Conservation (phyloP, 2,797 vertebrate genomes). For the Phoxinus dragarum region DNA sequence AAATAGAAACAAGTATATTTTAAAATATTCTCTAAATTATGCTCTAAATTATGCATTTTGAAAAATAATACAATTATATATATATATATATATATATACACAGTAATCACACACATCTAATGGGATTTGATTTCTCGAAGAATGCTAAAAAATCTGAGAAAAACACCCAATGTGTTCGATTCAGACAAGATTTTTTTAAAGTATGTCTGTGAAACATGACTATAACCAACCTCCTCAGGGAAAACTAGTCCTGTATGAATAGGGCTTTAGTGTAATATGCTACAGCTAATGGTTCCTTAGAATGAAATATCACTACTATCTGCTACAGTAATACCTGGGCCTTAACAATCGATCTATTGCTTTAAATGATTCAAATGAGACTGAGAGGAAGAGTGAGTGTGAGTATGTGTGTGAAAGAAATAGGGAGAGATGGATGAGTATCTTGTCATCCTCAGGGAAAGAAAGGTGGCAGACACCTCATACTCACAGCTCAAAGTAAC, state of each 20-base stretch:
- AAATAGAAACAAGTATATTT: no score
- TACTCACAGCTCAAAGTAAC: slow-evolving; percentile 32
- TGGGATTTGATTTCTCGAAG: neutral
- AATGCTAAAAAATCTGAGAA: neutral
- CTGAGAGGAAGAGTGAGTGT: neutral
- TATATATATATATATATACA: neutral
- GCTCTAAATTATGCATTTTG: no score
- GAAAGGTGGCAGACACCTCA: slow-evolving; percentile 57
- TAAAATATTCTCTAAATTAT: no score
- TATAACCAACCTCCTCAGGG: neutral
- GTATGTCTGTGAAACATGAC: neutral
- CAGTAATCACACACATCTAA: neutral
- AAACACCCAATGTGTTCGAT: neutral
- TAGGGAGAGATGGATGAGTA: slow-evolving; percentile 36
- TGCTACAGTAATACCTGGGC: neutral
- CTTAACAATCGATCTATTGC: neutral
- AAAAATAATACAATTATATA: no score
- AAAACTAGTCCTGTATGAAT: neutral
- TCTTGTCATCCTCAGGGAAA: slow-evolving; percentile 43
- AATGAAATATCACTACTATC: neutral
- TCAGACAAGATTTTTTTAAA: neutral
- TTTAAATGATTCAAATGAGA: slow-evolving; percentile 2
- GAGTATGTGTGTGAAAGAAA: neutral
- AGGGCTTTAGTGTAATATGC: neutral
- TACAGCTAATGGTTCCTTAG: neutral